phyloP scores from a whole-genome alignment of 2,113 vertebrate species.

The Corydoras maculifer region DNA sequence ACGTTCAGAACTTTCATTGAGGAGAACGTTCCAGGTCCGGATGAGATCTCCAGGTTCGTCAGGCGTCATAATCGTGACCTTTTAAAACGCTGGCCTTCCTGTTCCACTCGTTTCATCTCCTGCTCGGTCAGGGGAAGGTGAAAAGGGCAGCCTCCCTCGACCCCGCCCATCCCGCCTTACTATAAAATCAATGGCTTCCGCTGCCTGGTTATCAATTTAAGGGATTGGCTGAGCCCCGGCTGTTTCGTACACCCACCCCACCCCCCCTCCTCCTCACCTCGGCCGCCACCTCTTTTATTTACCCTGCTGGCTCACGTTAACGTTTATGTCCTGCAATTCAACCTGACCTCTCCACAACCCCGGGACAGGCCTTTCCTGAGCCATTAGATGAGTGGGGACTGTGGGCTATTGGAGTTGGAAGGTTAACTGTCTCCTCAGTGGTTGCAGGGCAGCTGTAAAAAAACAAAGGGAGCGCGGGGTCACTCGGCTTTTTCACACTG shows the following conservation, averaged over 20 bases:
- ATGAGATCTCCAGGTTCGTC: too few species aligned
- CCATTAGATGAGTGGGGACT: conserved; percentile 60
- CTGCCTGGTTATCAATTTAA: conserved; percentile 60
- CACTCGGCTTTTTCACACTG: conserved; percentile 40
- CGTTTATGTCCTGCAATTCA: conserved; percentile 66
- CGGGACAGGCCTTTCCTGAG: conserved; percentile 52
- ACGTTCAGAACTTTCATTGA: too few species aligned
- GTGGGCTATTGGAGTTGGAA: conserved; percentile 63
- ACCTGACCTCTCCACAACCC: conserved; percentile 66
- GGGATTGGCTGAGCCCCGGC: conserved; percentile 48
- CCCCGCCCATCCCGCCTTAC: too few species aligned
- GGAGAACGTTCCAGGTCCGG: too few species aligned
- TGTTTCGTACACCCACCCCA: conserved; percentile 17
- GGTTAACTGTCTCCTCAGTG: conserved; percentile 61
- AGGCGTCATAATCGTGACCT: too few species aligned
- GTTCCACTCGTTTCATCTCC: too few species aligned
- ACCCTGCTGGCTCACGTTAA: conserved; percentile 47
- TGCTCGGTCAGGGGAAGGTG: too few species aligned
- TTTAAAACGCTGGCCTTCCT: too few species aligned
- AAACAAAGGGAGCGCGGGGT: conserved; percentile 33
- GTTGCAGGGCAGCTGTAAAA: conserved; percentile 56
- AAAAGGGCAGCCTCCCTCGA: too few species aligned
- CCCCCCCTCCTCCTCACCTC: conserved; percentile 43
- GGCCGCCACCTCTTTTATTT: conserved; percentile 53
- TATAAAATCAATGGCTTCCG: conserved; percentile 31